Conservation (phyloP, 2,888 invertebrate genomes). For the Drosophila prolongata region DNA sequence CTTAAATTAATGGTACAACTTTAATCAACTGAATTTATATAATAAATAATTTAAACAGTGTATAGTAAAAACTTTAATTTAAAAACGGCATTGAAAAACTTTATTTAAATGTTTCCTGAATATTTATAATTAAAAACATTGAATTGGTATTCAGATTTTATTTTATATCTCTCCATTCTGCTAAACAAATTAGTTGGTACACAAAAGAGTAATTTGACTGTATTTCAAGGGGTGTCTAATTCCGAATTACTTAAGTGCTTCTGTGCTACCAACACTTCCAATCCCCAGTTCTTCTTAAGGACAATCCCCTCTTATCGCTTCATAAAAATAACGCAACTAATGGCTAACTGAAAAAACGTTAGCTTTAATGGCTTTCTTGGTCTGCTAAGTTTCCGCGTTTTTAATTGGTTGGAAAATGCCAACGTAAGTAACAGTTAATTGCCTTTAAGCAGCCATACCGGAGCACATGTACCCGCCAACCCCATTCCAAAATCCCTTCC, state of each 20-base stretch:
- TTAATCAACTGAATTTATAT: too few relatives aligned
- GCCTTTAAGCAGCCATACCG: slow-evolving; percentile 56
- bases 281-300: neutral
- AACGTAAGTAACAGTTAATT: slow-evolving; percentile 67
- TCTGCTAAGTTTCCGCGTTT: slow-evolving; percentile 19
- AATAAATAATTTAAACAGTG: neutral
- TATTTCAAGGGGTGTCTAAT: too few relatives aligned
- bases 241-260: too few relatives aligned
- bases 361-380: slow-evolving; percentile 49
- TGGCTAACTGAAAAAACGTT: slow-evolving; percentile 23
- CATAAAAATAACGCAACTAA: slow-evolving; percentile 7
- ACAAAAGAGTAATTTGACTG: too few relatives aligned
- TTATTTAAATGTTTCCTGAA: too few relatives aligned
- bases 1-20: too few relatives aligned
- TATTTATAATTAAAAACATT: neutral
- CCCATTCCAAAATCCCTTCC: slow-evolving; percentile 2
- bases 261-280: too few relatives aligned
- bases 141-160: too few relatives aligned
- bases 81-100: too few relatives aligned
- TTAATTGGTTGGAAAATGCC: slow-evolving; percentile 48
- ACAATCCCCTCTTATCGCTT: slow-evolving; percentile 2
- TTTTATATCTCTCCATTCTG: too few relatives aligned
- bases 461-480: slow-evolving; percentile 17
- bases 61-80: too few relatives aligned
- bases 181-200: too few relatives aligned